A percentile compares a stretch with the other conserved stretches of the same genome.
Conservation (phyloP, 2,113 vertebrate species). For the Syngnathus typhle region DNA sequence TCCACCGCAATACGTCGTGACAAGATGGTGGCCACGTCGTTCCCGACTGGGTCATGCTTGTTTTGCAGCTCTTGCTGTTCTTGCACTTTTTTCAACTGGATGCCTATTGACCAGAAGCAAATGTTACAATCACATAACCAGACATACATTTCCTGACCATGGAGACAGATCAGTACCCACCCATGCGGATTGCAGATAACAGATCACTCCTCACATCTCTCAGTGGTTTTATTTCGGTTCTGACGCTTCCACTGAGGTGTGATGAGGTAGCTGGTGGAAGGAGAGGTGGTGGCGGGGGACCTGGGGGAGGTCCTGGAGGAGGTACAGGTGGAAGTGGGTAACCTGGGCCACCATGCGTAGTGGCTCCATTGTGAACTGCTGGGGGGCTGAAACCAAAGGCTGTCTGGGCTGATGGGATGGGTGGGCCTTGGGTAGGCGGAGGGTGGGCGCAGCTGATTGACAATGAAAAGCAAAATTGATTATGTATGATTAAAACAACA, state of each 20-base stretch:
- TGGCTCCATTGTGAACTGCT: slow-evolving; percentile 63
- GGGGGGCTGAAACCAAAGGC: slow-evolving; percentile 81
- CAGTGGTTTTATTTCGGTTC: slow-evolving; percentile 56
- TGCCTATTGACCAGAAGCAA: slow-evolving; percentile 68
- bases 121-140: background rate
- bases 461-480: slow-evolving; percentile 22
- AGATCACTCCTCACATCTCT: slow-evolving; percentile 85
- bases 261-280: slow-evolving; percentile 58
- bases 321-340: slow-evolving; percentile 72
- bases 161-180: slow-evolving; percentile 58
- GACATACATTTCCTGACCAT: background rate
- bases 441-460: slow-evolving; percentile 69
- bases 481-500: slow-evolving; percentile 10
- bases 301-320: slow-evolving; percentile 72
- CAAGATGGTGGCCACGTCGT: slow-evolving; percentile 94
- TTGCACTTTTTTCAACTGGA: slow-evolving; percentile 93
- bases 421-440: slow-evolving; percentile 69
- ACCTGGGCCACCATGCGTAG: slow-evolving; percentile 49
- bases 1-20: slow-evolving; percentile 90
- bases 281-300: slow-evolving; percentile 61
- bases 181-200: slow-evolving; percentile 89
- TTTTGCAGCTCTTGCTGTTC: slow-evolving; percentile 92
- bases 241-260: slow-evolving; percentile 32
- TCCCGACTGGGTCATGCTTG: slow-evolving; percentile 82
- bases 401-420: slow-evolving; percentile 87